Evolutionary conservation across 2,113 vertebrate genomes (phyloP), one percentile per base, ranked within the genome.

Genomic region (Gila orcuttii): DNA sequence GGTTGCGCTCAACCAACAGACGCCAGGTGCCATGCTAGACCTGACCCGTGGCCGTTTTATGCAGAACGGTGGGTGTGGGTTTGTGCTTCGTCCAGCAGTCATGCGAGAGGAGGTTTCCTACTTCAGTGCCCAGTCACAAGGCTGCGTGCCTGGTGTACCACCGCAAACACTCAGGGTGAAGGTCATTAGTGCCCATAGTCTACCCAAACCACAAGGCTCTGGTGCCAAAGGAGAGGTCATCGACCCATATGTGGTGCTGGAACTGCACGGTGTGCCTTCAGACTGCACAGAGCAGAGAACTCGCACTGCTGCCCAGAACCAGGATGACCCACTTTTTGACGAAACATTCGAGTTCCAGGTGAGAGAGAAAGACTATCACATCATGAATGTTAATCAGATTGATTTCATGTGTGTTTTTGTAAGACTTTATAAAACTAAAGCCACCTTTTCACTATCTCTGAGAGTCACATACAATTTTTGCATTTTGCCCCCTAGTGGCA

Each of bases 161-260:
- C 96, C 98, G 0, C 96, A 99, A 39, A 96, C 95, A 23, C 96
- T 99, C 0, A 96, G 98, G 6, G 93, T 99, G 85, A 99, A 99
- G 95, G 96, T 99, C 77, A 98, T 99, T 92, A 99, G 98, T 36
- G 98, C 97, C 59, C 97, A 99, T 88, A 98, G 96, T 89, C 96
- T 99, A 83, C 98, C 98, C 82, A 99, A 99, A 92, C 98, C 98
- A 77, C 97, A 97, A 91, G 98, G 97, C 12, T 97, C 98, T 0
- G 98, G 97, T 83, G 96, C 98, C 60, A 99, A 99, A 87, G 98
- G 98, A 4, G 98, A 99, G 83, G 97, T 99, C 86, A 97, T 99
- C 25, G 98, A 99, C 88, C 98, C 98, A 0, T 99, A 99, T 0
- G 97, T 99, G 75, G 98, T 97, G 66, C 94, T 99, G 91, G 98